A percentile compares a stretch with the other conserved stretches of the same genome.
Evolutionary conservation across 64 coral and sea anemone genomes (phyloP).

Genomic region (Pachyseris speciosa): DNA sequence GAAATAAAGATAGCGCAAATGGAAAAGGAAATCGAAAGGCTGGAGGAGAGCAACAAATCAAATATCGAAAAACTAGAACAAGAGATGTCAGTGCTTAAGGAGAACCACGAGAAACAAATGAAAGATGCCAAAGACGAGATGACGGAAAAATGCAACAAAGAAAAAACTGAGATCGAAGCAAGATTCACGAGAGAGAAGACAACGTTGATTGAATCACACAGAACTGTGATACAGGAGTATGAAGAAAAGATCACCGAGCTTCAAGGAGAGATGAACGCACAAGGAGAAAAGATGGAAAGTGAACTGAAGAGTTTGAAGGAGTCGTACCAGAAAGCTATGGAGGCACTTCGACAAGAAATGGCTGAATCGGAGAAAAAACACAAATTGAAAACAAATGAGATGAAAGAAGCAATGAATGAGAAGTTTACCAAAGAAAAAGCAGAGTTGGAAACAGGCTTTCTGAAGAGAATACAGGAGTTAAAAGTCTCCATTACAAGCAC

Average conservation of each 20-base stretch:
- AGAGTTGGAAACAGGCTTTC: constrained; percentile 13
- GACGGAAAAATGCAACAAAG: constrained; percentile 38
- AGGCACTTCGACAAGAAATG: constrained; percentile 34
- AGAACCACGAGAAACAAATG: constrained; percentile 44
- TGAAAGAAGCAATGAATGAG: constrained; percentile 36
- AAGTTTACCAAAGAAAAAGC: neutral
- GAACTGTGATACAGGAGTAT: constrained; percentile 27
- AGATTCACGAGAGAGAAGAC: constrained; percentile 27
- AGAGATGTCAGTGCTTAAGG: neutral
- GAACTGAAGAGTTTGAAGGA: constrained; percentile 26
- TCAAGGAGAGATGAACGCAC: neutral
- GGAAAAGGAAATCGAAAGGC: constrained; percentile 29
- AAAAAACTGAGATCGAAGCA: constrained; percentile 56
- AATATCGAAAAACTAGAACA: constrained; percentile 3
- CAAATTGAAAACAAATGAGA: constrained; percentile 41
- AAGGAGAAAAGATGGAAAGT: constrained; percentile 9
- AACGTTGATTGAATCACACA: constrained; percentile 8
- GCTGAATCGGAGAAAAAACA: neutral
- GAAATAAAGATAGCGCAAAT: constrained; percentile 29
- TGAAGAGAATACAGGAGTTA: neutral
- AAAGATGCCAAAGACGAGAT: constrained; percentile 46
- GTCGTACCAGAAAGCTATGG: constrained; percentile 13
- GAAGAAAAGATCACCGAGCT: constrained; percentile 28
- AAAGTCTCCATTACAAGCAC: neutral
- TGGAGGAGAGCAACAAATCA: neutral